These are phyloP conservation scores for Pangasius larnaudii DNA, from an alignment of 2,797 vertebrate species.

Conservation along the genomic window DNA sequence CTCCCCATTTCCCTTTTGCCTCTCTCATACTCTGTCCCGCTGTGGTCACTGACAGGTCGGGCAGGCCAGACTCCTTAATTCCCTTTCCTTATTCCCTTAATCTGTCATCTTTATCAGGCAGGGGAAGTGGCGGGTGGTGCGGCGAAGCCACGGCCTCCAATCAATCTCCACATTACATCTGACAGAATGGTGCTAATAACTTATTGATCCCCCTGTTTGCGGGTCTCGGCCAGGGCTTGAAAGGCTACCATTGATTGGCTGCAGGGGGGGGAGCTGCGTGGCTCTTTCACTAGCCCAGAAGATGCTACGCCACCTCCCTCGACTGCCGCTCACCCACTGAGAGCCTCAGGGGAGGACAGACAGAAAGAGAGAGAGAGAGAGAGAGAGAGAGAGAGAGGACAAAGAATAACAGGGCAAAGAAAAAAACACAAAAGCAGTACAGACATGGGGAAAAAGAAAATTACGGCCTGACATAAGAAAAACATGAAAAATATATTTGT, in stretches of 20 bases:
- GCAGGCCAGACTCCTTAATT: constrained; percentile 93
- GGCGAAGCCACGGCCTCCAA: constrained; percentile 86
- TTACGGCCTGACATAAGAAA: background rate
- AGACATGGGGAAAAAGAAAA: background rate
- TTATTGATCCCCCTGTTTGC: constrained; percentile 95
- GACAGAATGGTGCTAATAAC: constrained; percentile 99
- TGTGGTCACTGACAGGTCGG: constrained; percentile 83
- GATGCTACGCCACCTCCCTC: constrained; percentile 68
- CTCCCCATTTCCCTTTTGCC: constrained; percentile 24
- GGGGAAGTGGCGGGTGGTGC: constrained; percentile 79
- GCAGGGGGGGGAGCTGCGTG: constrained; percentile 70
- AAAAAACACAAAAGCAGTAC: background rate
- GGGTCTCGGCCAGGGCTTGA: constrained; percentile 84
- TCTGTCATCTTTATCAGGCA: constrained; percentile 99
- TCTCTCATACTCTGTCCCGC: constrained; percentile 65
- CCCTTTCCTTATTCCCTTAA: constrained; percentile 95
- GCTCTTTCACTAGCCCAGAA: constrained; percentile 72
- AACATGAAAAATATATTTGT: background rate
- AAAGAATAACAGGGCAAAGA: constrained; percentile 16
- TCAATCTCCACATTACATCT: constrained; percentile 99
- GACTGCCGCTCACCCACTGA: constrained; percentile 69
- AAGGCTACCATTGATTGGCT: constrained; percentile 92
- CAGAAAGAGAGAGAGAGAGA: background rate
- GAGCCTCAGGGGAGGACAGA: constrained; percentile 47
- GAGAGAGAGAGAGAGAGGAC: constrained; percentile 30